Percentiles rank a stretch among this genome's conserved stretches.
Conservation (phyloP, 92 coral and sea anemone species). For the Phymanthus crucifer region DNA sequence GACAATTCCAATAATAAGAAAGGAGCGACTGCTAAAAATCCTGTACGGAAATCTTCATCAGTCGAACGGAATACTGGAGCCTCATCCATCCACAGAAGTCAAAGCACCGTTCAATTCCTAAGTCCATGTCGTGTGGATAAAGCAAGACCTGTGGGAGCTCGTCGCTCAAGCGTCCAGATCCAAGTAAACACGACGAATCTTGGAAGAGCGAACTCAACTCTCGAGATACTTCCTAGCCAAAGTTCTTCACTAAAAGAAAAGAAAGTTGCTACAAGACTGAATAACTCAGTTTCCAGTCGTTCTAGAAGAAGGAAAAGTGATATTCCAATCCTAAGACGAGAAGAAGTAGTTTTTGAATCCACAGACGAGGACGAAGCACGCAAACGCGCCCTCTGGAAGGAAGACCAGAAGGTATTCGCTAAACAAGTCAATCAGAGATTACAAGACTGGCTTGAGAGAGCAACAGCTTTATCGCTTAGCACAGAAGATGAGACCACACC, state of each 20-base stretch:
- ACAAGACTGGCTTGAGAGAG: constrained; percentile 38
- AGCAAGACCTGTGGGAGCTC: not conserved
- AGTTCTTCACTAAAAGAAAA: not conserved
- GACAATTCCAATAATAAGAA: not conserved
- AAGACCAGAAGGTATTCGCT: constrained; percentile 39
- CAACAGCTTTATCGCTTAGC: constrained; percentile 27
- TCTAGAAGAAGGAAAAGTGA: constrained; percentile 4
- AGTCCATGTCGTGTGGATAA: not conserved
- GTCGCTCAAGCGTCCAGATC: not conserved
- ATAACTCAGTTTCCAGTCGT: not conserved
- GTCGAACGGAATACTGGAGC: not conserved
- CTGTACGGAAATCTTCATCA: not conserved
- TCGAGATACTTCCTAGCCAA: not conserved
- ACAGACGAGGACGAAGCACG: not conserved
- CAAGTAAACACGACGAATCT: not conserved
- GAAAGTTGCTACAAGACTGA: not conserved
- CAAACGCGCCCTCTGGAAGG: constrained; percentile 30
- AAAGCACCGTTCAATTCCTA: constrained; percentile 11
- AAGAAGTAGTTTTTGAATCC: not conserved
- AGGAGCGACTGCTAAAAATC: not conserved
- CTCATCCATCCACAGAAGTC: not conserved
- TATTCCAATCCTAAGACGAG: not conserved
- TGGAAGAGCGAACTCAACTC: constrained; percentile 11
- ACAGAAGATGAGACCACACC: not conserved
- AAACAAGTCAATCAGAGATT: constrained; percentile 30